Evolutionary conservation across 1,140 invertebrate species (phyloP).

Genomic region (Heliconius hewitsoni): DNA sequence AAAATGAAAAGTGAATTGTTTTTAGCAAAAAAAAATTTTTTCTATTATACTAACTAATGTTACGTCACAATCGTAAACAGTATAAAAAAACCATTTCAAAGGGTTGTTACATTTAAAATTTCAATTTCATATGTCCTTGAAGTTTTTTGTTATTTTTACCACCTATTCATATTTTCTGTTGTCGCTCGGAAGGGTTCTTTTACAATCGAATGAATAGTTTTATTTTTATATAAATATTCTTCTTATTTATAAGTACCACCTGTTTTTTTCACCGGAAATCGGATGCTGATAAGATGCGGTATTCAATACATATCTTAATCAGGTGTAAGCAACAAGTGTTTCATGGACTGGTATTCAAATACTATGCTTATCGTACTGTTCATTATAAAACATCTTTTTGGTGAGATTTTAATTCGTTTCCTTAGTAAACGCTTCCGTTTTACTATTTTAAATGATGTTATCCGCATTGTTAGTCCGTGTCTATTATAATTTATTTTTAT

Average conservation of each 20-base stretch:
- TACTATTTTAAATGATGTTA: not conserved
- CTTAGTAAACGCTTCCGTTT: not conserved
- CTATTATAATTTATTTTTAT: not conserved
- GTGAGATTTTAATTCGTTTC: constrained; percentile 2
- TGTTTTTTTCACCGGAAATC: constrained; percentile 62
- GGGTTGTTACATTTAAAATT: constrained; percentile 28
- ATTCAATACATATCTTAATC: constrained; percentile 50
- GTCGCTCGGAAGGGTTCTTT: constrained; percentile 52
- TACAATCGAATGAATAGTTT: constrained; percentile 57
- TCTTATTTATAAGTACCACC: constrained; percentile 56
- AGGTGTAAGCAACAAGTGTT: constrained; percentile 40
- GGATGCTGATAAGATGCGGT: constrained; percentile 60
- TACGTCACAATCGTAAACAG: constrained; percentile 2
- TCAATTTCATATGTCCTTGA: constrained; percentile 51
- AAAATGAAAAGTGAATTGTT: not conserved
- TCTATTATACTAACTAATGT: not conserved
- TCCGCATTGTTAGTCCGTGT: not conserved
- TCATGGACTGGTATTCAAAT: not conserved
- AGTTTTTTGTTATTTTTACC: constrained; percentile 35
- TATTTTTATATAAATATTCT: constrained; percentile 44
- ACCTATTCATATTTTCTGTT: constrained; percentile 35
- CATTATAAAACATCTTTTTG: constrained; percentile 7
- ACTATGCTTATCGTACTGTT: not conserved
- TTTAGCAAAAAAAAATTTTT: not conserved
- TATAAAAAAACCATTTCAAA: constrained; percentile 7